Conservation (phyloP, 2,797 vertebrate species). For the Enteromius viviparus region DNA sequence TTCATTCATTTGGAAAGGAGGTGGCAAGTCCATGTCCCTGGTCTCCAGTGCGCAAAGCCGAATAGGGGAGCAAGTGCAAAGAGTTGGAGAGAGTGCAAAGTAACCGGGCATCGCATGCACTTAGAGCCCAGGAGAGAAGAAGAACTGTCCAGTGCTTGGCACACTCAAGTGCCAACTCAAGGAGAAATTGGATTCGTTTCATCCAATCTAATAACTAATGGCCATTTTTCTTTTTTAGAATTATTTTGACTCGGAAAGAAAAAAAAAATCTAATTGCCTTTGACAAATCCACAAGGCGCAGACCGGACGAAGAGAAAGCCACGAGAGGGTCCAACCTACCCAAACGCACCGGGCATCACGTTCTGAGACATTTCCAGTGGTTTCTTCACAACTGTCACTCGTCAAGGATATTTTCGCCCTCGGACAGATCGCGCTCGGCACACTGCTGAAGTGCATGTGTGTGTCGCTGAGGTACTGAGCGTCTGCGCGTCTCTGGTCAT, state of each 20-base stretch:
- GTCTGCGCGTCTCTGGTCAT: slow-evolving; percentile 60
- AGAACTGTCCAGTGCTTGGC: slow-evolving; percentile 73
- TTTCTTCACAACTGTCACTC: slow-evolving; percentile 62
- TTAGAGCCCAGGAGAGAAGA: slow-evolving; percentile 76
- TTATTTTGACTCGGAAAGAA: slow-evolving; percentile 12
- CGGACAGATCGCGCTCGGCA: slow-evolving; percentile 58
- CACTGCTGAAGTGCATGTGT: slow-evolving; percentile 46
- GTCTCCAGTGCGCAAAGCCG: slow-evolving; percentile 77
- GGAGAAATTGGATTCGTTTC: slow-evolving; percentile 76
- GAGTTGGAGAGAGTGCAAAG: slow-evolving; percentile 75
- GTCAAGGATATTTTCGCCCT: slow-evolving; percentile 64
- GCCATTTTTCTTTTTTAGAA: slow-evolving; percentile 38
- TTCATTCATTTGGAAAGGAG: slow-evolving; percentile 67
- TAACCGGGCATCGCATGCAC: slow-evolving; percentile 75
- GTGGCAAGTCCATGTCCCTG: slow-evolving; percentile 71
- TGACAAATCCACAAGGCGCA: slow-evolving; percentile 44
- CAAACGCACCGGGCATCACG: slow-evolving; percentile 55
- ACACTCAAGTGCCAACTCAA: slow-evolving; percentile 65
- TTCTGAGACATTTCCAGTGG: slow-evolving; percentile 57
- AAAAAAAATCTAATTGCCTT: slow-evolving; percentile 42
- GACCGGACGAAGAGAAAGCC: slow-evolving; percentile 56
- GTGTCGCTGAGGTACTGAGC: slow-evolving; percentile 64
- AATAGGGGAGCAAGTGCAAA: slow-evolving; percentile 81
- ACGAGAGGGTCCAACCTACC: slow-evolving; percentile 57
- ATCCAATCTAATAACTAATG: slow-evolving; percentile 55